These are phyloP conservation scores for Perithous albicinctus DNA, from an alignment of 2,888 invertebrate genomes.

Conservation along the genomic window DNA sequence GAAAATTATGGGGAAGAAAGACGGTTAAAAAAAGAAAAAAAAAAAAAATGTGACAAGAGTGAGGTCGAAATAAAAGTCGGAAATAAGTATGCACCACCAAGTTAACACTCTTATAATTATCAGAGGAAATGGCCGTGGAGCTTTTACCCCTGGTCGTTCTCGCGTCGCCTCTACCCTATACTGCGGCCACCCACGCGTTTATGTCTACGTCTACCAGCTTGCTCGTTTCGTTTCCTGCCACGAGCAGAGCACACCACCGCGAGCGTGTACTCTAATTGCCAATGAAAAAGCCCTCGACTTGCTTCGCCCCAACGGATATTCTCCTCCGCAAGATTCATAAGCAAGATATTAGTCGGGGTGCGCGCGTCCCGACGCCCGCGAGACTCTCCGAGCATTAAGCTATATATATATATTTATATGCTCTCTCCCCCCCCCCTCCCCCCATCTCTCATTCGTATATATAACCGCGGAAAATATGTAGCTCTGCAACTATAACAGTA, in stretches of 20 bases:
- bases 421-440: too few relatives aligned
- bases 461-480: slow-evolving; percentile 18
- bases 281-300: slow-evolving; percentile 68
- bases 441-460: slow-evolving; percentile 33
- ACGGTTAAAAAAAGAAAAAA: slow-evolving; percentile 1
- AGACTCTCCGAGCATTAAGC: slow-evolving; percentile 4
- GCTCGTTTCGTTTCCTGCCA: slow-evolving; percentile 63
- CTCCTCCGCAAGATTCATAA: slow-evolving; percentile 62
- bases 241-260: slow-evolving; percentile 44
- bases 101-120: slow-evolving; percentile 71
- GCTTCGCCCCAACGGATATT: slow-evolving; percentile 51
- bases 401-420: too few relatives aligned
- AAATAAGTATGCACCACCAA: slow-evolving; percentile 66
- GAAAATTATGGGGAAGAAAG: too few relatives aligned
- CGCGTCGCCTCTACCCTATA: slow-evolving; percentile 20
- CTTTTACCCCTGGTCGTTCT: slow-evolving; percentile 48
- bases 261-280: slow-evolving; percentile 71
- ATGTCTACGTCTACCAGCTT: slow-evolving; percentile 43
- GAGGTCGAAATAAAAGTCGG: slow-evolving; percentile 60
- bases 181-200: slow-evolving; percentile 16
- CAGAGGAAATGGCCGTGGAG: slow-evolving; percentile 63
- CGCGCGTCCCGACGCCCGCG: slow-evolving; percentile 3
- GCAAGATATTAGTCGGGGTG: slow-evolving; percentile 58
- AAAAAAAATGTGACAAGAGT: slow-evolving; percentile 48
- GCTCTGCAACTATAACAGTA: background rate